Conservation (phyloP, 1,140 invertebrate species). For the Hermatobates lingyangjiaoensis region DNA sequence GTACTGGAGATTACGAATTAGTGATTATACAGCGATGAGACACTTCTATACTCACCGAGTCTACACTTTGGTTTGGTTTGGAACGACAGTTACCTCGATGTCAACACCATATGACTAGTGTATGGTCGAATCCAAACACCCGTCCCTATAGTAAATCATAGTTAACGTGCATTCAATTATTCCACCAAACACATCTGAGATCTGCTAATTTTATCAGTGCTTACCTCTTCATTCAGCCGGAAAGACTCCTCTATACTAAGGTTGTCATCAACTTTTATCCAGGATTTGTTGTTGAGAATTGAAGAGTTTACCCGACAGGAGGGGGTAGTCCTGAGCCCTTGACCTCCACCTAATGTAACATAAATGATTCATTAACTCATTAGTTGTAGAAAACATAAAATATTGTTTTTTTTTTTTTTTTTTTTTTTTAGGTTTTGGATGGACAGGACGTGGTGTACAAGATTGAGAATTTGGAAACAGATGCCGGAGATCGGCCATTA, state of each 20-base stretch:
- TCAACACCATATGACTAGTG: too few species aligned
- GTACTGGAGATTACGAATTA: too few species aligned
- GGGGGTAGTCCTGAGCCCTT: background rate
- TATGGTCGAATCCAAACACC: too few species aligned
- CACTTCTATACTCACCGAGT: too few species aligned
- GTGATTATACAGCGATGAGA: too few species aligned
- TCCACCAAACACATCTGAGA: too few species aligned
- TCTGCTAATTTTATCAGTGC: too few species aligned
- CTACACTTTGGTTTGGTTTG: too few species aligned
- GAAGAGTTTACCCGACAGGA: background rate
- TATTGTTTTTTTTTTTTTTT: background rate
- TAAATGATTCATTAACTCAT: background rate
- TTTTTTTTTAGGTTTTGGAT: conserved; percentile 36
- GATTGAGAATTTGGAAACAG: conserved; percentile 62
- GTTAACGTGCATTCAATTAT: too few species aligned
- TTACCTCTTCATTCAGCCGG: too few species aligned
- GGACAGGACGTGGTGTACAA: conserved; percentile 70
- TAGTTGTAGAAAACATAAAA: background rate
- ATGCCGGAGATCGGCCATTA: conserved; percentile 47
- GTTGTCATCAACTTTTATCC: background rate
- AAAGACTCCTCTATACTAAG: background rate
- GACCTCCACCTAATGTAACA: background rate
- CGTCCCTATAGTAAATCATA: too few species aligned
- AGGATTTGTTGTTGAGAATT: background rate
- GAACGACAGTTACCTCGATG: too few species aligned